phyloP scores from a whole-genome alignment of 2,797 vertebrate genomes.

The Aldrovandia affinis region DNA sequence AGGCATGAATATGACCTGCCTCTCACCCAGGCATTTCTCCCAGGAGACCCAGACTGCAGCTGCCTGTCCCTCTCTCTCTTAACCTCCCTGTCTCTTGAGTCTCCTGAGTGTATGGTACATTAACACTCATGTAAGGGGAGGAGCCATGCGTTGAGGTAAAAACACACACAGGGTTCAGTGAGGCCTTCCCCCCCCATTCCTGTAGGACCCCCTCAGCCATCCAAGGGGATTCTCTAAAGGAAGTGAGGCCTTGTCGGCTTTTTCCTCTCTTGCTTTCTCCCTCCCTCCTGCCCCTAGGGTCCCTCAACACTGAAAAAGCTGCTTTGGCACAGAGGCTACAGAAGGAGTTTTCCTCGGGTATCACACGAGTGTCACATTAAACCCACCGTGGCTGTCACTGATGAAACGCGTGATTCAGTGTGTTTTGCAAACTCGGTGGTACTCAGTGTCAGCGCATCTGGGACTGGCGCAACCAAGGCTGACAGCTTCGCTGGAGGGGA shows the following conservation, averaged over 20 bases:
- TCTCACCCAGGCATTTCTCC: neutral
- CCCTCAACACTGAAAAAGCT: neutral
- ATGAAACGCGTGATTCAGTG: neutral
- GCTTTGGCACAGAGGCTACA: neutral
- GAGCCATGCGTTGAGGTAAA: no score
- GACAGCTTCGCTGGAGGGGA: neutral
- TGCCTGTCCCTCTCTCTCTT: neutral
- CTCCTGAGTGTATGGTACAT: neutral
- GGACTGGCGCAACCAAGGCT: neutral
- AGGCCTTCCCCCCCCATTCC: no score
- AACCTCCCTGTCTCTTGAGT: neutral
- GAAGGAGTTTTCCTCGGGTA: neutral
- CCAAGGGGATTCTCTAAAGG: neutral
- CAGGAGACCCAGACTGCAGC: neutral
- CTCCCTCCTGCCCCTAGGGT: neutral
- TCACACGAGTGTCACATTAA: neutral
- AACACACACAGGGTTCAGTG: no score
- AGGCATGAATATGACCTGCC: neutral
- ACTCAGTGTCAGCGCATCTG: neutral
- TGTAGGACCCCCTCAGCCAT: neutral
- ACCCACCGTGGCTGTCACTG: neutral
- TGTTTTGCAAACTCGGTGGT: neutral
- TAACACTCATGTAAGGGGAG: no score
- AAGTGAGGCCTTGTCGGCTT: neutral
- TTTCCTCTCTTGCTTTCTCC: neutral